A percentile compares a stretch with the other conserved stretches of the same genome.
These are phyloP conservation scores for Holacanthus passer DNA, from an alignment of 2,113 vertebrate genomes.

Conservation along the genomic window DNA sequence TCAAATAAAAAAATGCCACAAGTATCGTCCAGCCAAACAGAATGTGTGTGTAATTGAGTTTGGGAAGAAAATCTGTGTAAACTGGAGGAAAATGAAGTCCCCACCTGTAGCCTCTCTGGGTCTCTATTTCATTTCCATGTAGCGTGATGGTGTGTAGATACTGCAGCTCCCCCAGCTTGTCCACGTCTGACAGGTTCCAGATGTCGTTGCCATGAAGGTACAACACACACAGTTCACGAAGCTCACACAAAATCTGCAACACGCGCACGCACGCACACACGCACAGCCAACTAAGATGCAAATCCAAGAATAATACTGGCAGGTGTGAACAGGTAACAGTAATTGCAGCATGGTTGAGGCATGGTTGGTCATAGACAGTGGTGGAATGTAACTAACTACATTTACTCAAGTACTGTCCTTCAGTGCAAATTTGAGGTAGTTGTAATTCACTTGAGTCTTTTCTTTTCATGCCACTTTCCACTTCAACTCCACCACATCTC, in stretches of 20 bases:
- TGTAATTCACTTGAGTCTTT: too few relatives aligned
- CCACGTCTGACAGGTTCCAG: slow-evolving; percentile 79
- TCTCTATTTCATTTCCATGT: slow-evolving; percentile 86
- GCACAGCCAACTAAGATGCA: too few relatives aligned
- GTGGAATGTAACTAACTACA: too few relatives aligned
- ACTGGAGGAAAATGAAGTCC: not conserved
- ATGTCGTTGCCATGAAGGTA: slow-evolving; percentile 87
- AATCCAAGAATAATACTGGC: too few relatives aligned
- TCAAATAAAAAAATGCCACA: not conserved
- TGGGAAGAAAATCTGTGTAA: not conserved
- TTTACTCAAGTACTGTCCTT: too few relatives aligned
- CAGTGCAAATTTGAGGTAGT: too few relatives aligned
- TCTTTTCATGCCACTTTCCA: too few relatives aligned
- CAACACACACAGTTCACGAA: slow-evolving; percentile 82
- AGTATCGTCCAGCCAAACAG: not conserved
- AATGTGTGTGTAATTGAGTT: not conserved
- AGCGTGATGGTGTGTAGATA: slow-evolving; percentile 85
- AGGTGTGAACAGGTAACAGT: too few relatives aligned
- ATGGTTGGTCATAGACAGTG: too few relatives aligned
- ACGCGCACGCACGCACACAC: slow-evolving; percentile 9
- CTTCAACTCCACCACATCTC: too few relatives aligned
- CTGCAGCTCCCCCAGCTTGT: slow-evolving; percentile 81
- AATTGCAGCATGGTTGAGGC: too few relatives aligned
- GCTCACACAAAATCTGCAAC: slow-evolving; percentile 83
- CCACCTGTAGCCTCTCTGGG: slow-evolving; percentile 85